A percentile compares a stretch with the other conserved stretches of the same genome.
phyloP scores from a whole-genome alignment of 2,797 vertebrate genomes.

The Cynodonichthys magdalenae region DNA sequence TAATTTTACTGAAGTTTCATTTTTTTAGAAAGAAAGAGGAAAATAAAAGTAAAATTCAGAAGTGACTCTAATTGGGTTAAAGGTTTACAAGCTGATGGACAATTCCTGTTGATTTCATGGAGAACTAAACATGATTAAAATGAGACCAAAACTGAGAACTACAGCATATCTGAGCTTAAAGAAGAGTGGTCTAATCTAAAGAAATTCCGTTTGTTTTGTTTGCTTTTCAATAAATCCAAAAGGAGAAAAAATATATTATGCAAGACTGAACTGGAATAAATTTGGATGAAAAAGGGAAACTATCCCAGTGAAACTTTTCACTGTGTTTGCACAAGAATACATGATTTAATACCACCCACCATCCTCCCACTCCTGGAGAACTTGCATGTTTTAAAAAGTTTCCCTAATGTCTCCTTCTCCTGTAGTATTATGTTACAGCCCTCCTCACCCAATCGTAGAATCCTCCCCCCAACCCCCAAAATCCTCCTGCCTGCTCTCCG shows the following conservation, averaged over 20 bases:
- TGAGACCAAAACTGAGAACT: neutral
- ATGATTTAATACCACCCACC: slow-evolving; percentile 28
- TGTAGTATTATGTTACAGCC: slow-evolving; percentile 74
- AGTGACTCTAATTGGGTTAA: no score
- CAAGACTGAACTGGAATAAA: slow-evolving; percentile 1
- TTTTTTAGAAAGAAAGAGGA: neutral
- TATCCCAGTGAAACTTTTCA: slow-evolving; percentile 1
- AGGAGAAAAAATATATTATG: neutral
- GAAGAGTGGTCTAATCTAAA: neutral
- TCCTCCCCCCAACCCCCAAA: slow-evolving; percentile 77
- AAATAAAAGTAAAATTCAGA: neutral
- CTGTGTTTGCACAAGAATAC: slow-evolving; percentile 22
- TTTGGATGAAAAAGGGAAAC: neutral
- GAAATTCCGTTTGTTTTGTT: neutral
- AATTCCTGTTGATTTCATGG: neutral
- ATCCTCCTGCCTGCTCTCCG: slow-evolving; percentile 86
- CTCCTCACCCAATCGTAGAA: slow-evolving; percentile 86
- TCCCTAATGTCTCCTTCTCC: slow-evolving; percentile 54
- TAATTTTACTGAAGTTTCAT: slow-evolving; percentile 4
- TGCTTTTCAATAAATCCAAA: neutral
- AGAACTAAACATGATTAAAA: no score
- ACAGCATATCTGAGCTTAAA: neutral
- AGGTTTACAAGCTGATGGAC: neutral
- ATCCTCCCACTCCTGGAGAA: slow-evolving; percentile 26
- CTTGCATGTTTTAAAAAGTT: slow-evolving; percentile 51